Conservation (phyloP, 30 jellyfish, hydroid and myxozoan genomes). For the Aurelia aurita complex sp. Pacific region DNA sequence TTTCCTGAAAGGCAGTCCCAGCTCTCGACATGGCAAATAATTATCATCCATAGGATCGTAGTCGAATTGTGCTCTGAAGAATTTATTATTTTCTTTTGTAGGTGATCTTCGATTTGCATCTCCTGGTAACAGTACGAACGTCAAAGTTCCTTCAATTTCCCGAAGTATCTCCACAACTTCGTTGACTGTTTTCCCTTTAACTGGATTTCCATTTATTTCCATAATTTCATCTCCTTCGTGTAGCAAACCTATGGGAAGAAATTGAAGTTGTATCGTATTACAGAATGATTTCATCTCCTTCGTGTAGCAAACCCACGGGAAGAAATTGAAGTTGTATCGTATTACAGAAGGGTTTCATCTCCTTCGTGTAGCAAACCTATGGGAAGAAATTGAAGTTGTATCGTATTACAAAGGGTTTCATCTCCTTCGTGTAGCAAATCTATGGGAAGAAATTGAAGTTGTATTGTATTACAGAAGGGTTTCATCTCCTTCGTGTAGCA, state of each 20-base stretch:
- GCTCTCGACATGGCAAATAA: constrained; percentile 90
- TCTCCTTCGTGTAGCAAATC: constrained; percentile 98
- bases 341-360: too few relatives aligned
- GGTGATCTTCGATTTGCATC: constrained; percentile 57
- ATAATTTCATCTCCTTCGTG: constrained; percentile 99
- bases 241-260: constrained; percentile 60
- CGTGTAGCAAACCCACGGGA: too few relatives aligned
- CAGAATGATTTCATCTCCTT: too few relatives aligned
- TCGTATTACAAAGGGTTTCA: constrained; percentile 36
- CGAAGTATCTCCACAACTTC: constrained; percentile 91
- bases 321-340: too few relatives aligned
- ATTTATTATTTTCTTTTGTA: constrained; percentile 50
- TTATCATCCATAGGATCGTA: constrained; percentile 90
- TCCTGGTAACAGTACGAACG: constrained; percentile 88
- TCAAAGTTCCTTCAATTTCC: constrained; percentile 95
- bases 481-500: too few relatives aligned
- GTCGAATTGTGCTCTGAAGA: constrained; percentile 88
- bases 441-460: neutral
- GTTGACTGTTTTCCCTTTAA: constrained; percentile 83
- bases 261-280: too few relatives aligned
- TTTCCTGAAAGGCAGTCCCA: constrained; percentile 82
- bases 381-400: too few relatives aligned
- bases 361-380: too few relatives aligned
- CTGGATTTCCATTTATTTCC: constrained; percentile 92
- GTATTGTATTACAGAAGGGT: too few relatives aligned